A percentile compares a stretch with the other conserved stretches of the same genome.
Conservation (phyloP, 2,797 vertebrate genomes). For the Tachyglossus aculeatus region DNA sequence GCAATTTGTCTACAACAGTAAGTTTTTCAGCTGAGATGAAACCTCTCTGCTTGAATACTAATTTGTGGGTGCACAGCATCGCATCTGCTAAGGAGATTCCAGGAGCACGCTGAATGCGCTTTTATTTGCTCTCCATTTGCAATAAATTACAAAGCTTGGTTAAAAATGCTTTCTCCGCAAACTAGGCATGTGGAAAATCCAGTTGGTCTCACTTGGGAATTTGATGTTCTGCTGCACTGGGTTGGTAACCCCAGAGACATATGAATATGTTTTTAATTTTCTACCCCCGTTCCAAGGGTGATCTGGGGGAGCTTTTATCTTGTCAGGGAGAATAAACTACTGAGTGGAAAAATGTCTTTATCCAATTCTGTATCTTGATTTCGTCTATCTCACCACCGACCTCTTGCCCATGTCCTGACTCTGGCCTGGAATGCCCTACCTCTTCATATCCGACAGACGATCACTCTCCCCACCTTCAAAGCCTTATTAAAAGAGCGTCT, state of each 20-base stretch:
- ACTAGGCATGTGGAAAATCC: not conserved
- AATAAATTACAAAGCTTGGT: not conserved
- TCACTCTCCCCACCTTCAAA: no score
- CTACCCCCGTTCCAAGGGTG: no score
- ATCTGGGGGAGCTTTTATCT: no score
- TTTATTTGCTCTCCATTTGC: conserved; percentile 1
- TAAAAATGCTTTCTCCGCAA: not conserved
- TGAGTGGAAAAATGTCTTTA: no score
- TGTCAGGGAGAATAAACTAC: no score
- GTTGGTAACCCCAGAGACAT: not conserved
- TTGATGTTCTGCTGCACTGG: not conserved
- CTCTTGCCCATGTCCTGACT: no score
- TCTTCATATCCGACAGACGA: no score
- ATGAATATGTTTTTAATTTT: no score
- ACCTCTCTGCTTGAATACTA: not conserved
- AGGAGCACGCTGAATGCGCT: not conserved
- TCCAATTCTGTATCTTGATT: no score
- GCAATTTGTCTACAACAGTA: not conserved
- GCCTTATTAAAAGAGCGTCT: no score
- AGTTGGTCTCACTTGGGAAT: not conserved
- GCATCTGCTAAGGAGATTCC: not conserved
- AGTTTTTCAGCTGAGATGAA: not conserved
- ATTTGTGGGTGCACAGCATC: not conserved
- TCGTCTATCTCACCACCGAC: no score
- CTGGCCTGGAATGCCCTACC: no score